Conservation (phyloP, 2,797 vertebrate genomes). For the Ctenochaetus hawaiiensis region DNA sequence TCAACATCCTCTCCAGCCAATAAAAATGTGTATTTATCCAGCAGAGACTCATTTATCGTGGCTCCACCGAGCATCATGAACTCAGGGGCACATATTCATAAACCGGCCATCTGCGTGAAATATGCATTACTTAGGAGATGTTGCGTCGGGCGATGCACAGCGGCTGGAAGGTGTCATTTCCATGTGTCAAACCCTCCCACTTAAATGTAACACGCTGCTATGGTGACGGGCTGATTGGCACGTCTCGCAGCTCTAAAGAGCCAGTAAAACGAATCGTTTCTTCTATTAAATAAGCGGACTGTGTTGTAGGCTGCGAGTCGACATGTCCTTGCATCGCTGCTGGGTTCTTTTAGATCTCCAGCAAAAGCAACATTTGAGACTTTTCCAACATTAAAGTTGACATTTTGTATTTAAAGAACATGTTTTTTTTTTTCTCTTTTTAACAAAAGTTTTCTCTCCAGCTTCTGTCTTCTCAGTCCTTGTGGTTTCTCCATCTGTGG, state of each 20-base stretch:
- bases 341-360: constrained; percentile 35
- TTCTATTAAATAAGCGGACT: constrained; percentile 52
- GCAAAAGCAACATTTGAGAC: constrained; percentile 22
- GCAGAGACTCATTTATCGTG: constrained; percentile 59
- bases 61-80: constrained; percentile 66
- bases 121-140: constrained; percentile 69
- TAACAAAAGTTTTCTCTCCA: constrained; percentile 55
- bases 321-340: constrained; percentile 50
- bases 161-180: constrained; percentile 62
- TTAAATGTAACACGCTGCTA: constrained; percentile 59
- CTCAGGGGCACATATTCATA: constrained; percentile 71
- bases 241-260: constrained; percentile 40
- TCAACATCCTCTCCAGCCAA: constrained; percentile 35
- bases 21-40: constrained; percentile 65
- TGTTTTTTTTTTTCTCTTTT: constrained; percentile 27
- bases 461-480: constrained; percentile 70
- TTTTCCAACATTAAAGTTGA: constrained; percentile 62
- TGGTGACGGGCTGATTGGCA: constrained; percentile 63
- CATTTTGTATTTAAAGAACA: constrained; percentile 64
- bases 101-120: constrained; percentile 78
- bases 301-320: constrained; percentile 15
- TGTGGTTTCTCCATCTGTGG: constrained; percentile 80
- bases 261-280: constrained; percentile 35
- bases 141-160: constrained; percentile 36
- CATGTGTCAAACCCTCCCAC: constrained; percentile 71